phyloP scores from a whole-genome alignment of 1,140 invertebrate genomes.

The Chrysomallon squamiferum region DNA sequence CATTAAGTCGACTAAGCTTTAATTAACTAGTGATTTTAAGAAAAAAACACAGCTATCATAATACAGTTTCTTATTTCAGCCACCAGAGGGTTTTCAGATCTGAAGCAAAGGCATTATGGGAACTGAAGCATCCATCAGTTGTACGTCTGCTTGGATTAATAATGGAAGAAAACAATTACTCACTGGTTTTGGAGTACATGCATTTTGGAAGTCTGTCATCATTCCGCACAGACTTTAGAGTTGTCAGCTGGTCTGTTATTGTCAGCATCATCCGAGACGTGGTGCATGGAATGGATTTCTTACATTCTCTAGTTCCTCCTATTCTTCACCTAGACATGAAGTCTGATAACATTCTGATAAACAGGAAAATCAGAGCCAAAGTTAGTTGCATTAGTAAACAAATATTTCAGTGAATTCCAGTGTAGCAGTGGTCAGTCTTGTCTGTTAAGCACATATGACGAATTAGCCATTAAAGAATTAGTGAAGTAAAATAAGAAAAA shows the following conservation, averaged over 20 bases:
- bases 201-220: constrained; percentile 28
- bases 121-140: constrained; percentile 24
- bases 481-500: too few species aligned
- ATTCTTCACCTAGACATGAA: constrained; percentile 43
- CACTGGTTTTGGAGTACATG: constrained; percentile 42
- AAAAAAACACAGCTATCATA: too few species aligned
- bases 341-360: constrained; percentile 39
- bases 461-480: too few species aligned
- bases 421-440: too few species aligned
- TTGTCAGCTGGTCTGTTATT: constrained; percentile 15
- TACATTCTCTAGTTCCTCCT: constrained; percentile 25
- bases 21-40: too few species aligned
- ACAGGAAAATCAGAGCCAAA: constrained; percentile 32
- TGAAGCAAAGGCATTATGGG: constrained; percentile 27
- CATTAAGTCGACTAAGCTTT: too few species aligned
- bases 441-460: too few species aligned
- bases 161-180: constrained; percentile 34
- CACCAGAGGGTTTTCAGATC: constrained; percentile 16
- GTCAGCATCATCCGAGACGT: constrained; percentile 26
- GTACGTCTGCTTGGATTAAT: constrained; percentile 31
- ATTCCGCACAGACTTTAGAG: constrained; percentile 25
- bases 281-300: constrained; percentile 26
- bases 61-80: constrained; percentile 10
- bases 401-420: too few species aligned
- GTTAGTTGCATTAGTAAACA: constrained; percentile 10